phyloP scores from a whole-genome alignment of 2,797 vertebrate species.

The Neomorphus geoffroyi region DNA sequence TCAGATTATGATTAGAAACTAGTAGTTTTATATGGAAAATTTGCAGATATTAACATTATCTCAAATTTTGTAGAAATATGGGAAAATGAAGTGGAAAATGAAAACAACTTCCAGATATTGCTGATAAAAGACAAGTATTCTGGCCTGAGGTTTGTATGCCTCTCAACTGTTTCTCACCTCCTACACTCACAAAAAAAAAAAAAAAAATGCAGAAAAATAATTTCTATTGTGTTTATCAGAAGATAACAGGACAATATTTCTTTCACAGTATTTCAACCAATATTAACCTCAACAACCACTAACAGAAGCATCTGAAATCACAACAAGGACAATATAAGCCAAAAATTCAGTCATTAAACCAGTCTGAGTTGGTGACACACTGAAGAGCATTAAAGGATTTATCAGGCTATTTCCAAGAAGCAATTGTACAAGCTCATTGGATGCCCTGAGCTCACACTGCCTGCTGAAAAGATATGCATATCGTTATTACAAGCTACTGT shows the following conservation, averaged over 20 bases:
- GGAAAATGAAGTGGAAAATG: neutral
- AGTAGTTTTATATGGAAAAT: neutral
- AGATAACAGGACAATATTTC: neutral
- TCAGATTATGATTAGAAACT: neutral
- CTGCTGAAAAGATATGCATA: neutral
- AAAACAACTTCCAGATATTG: neutral
- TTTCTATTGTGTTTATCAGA: neutral
- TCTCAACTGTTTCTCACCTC: neutral
- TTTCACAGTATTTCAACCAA: neutral
- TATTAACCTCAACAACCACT: neutral
- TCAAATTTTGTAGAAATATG: neutral
- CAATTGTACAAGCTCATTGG: neutral
- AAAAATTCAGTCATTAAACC: neutral
- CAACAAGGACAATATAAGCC: neutral
- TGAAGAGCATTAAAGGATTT: neutral
- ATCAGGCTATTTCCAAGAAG: neutral
- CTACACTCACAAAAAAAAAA: too few species aligned
- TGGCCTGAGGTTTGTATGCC: neutral
- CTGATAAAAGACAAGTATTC: neutral
- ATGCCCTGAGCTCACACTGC: neutral
- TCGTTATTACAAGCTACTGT: neutral
- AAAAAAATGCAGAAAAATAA: neutral
- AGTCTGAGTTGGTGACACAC: neutral
- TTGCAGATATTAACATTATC: accelerated
- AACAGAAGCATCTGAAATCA: neutral